phyloP scores from a whole-genome alignment of 2,113 vertebrate species.

The Gymnogyps californianus region DNA sequence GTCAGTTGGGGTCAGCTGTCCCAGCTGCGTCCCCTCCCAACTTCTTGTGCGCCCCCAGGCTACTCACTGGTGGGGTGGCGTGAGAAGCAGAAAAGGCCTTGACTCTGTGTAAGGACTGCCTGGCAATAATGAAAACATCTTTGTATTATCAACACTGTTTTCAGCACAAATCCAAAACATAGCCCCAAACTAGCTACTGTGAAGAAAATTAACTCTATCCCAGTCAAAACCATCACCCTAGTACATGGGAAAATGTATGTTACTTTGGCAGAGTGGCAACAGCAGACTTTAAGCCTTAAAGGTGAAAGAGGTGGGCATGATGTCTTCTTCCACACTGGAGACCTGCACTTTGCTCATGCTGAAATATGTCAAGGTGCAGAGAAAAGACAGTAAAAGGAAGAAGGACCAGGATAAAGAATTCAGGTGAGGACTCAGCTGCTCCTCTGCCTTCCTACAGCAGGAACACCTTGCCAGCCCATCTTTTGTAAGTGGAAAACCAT shows the following conservation, averaged over 20 bases:
- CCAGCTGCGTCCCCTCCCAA: too few relatives aligned
- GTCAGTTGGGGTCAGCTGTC: too few relatives aligned
- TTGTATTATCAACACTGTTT: too few relatives aligned
- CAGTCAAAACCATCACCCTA: too few relatives aligned
- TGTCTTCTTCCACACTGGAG: not conserved
- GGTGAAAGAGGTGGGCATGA: not conserved
- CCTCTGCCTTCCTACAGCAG: not conserved
- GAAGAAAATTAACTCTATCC: too few relatives aligned
- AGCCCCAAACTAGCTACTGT: too few relatives aligned
- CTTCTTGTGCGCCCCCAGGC: too few relatives aligned
- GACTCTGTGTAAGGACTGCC: too few relatives aligned
- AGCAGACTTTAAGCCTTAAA: not conserved
- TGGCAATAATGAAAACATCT: too few relatives aligned
- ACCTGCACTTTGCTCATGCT: not conserved
- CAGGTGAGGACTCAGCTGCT: not conserved
- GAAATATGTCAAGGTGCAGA: not conserved
- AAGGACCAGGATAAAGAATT: not conserved
- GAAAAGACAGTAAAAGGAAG: not conserved
- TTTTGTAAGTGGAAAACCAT: not conserved
- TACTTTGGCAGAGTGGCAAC: not conserved
- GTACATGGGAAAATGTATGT: not conserved
- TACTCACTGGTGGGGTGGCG: too few relatives aligned
- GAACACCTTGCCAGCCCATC: fast-evolving
- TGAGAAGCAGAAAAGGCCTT: too few relatives aligned
- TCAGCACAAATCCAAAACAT: too few relatives aligned